These are phyloP conservation scores for Cassiopea xamachana DNA, from an alignment of 30 jellyfish, hydroid and myxozoan genomes.

Conservation along the genomic window DNA sequence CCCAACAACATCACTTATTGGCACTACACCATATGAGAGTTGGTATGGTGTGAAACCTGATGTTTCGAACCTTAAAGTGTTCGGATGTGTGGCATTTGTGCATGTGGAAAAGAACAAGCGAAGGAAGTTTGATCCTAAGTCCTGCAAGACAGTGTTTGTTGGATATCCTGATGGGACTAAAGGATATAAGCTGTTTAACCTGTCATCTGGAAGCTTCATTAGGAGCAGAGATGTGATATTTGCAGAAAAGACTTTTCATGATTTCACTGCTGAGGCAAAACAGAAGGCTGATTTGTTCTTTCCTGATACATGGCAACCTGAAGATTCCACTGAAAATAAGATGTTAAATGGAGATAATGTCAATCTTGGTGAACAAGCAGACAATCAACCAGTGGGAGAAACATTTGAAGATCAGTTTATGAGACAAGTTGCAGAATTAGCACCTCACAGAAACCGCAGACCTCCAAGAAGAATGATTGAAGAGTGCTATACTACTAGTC, in stretches of 20 bases:
- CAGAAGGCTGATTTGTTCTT: slow-evolving; percentile 20
- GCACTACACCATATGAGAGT: slow-evolving; percentile 36
- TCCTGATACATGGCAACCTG: neutral
- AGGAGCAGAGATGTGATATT: too few species aligned
- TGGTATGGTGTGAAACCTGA: slow-evolving; percentile 42
- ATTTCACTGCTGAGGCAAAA: neutral
- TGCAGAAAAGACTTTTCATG: slow-evolving; percentile 44
- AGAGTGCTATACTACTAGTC: slow-evolving; percentile 10
- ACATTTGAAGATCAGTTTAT: slow-evolving; percentile 43
- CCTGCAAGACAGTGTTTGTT: slow-evolving; percentile 38
- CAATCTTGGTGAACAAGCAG: too few species aligned
- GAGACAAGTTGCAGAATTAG: slow-evolving; percentile 37
- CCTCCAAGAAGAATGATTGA: slow-evolving; percentile 28
- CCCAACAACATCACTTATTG: slow-evolving; percentile 39
- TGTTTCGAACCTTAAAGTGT: slow-evolving; percentile 53
- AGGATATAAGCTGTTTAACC: slow-evolving; percentile 43
- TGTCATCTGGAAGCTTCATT: slow-evolving; percentile 4
- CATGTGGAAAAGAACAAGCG: slow-evolving; percentile 45
- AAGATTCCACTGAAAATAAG: neutral
- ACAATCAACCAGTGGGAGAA: too few species aligned
- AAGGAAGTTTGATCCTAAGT: slow-evolving; percentile 52
- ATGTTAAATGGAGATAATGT: neutral
- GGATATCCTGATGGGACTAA: slow-evolving; percentile 58
- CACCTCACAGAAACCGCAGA: slow-evolving; percentile 44
- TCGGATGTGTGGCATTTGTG: slow-evolving; percentile 38